Base-by-base conservation (phyloP, 2,113 vertebrate genomes). In the Albula goreensis region DNA sequence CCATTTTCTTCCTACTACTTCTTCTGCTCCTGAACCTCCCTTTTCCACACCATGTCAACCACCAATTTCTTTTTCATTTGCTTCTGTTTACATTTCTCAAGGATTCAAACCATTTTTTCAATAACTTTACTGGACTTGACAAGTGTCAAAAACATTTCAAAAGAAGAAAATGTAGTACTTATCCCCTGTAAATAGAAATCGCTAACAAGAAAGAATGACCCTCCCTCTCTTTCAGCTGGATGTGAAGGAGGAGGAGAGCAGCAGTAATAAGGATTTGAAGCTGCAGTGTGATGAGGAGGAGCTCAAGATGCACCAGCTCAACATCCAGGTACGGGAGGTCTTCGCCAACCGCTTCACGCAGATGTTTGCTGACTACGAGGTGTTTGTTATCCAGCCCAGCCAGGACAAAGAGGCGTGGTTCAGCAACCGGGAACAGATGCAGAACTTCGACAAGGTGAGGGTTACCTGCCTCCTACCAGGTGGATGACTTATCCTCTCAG, bases 361-460 rank as follows among this genome's bases (percentile, higher is more conserved):
- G 91, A 99, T 99, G 98, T 99, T 99, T 89, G 97, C 98, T 0
- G 98, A 99, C 94, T 99, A 99, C 86, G 98, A 99, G 92, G 98
- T 98, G 25, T 99, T 99, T 89, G 98, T 99, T 86, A 99, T 99
- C 93, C 98, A 99, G 86, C 97, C 98, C 11, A 99, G 94, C 86
- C 98, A 99, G 88, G 98, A 99, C 95, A 99, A 98, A 91, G 98
- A 99, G 87, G 98, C 98, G 85, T 99, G 98, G 98, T 99, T 99
- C 94, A 98, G 96, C 56, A 99, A 99, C 90, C 96, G 98, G 87
- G 98, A 99, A 89, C 98, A 99, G 93, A 99, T 99, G 98, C 98
- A 99, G 91, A 99, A 99, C 94, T 99, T 99, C 78, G 98, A 99
- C 94, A 99, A 99, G 95, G 98, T 99, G 88, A 95, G 95, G 93